Percentiles rank a stretch among this genome's conserved stretches.
These are phyloP conservation scores for Eupelmus urozonus DNA, from an alignment of 2,888 invertebrate genomes.

Conservation along the genomic window DNA sequence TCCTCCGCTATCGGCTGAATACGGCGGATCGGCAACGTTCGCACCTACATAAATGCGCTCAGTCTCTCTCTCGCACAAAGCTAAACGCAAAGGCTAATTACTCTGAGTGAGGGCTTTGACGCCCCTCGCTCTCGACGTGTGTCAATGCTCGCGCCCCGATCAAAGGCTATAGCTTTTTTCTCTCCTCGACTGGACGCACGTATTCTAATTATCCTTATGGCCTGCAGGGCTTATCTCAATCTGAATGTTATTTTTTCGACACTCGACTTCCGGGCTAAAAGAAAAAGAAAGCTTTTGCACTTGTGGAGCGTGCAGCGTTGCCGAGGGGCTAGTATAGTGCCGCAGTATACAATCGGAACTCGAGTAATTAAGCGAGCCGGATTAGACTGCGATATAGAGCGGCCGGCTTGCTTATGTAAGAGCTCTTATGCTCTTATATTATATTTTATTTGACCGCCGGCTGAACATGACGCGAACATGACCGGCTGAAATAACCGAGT, in stretches of 20 bases:
- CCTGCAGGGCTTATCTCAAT: conserved; percentile 38
- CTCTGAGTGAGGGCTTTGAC: conserved; percentile 66
- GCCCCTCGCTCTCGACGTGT: conserved; percentile 5
- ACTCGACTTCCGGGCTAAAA: neutral
- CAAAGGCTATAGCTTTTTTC: neutral
- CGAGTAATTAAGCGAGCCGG: neutral
- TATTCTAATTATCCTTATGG: conserved; percentile 55
- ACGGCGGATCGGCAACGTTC: conserved; percentile 1
- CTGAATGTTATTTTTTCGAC: neutral
- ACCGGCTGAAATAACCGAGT: too few relatives aligned
- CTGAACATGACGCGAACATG: too few relatives aligned
- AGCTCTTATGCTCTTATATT: neutral
- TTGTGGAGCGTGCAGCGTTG: too few relatives aligned
- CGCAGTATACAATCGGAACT: neutral
- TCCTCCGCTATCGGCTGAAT: neutral
- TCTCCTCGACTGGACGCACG: neutral
- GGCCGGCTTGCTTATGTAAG: neutral
- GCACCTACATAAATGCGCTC: neutral
- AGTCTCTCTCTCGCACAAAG: conserved; percentile 23
- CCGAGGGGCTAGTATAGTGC: too few relatives aligned
- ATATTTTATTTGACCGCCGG: too few relatives aligned
- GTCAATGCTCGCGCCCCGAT: neutral
- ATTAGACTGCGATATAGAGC: too few relatives aligned
- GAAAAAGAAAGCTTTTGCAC: too few relatives aligned
- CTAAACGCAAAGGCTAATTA: conserved; percentile 62